phyloP scores from a whole-genome alignment of 2,113 vertebrate species.

The Orthochromis indermauri region DNA sequence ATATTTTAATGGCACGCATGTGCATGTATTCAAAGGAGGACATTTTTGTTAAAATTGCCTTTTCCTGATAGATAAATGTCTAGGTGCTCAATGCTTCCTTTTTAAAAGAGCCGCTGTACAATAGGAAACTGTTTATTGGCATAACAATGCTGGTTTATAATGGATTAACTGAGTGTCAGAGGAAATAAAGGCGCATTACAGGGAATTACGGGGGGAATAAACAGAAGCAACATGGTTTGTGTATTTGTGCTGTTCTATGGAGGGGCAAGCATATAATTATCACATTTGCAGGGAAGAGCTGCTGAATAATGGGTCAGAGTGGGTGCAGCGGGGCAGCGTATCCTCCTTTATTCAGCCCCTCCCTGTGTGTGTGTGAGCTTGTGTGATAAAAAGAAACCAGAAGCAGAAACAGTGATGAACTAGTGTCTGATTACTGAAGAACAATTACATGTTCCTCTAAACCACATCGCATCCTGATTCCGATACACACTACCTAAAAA shows the following conservation, averaged over 20 bases:
- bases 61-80: background rate
- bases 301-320: slow-evolving; percentile 63
- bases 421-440: background rate
- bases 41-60: background rate
- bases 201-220: slow-evolving; percentile 50
- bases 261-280: slow-evolving; percentile 72
- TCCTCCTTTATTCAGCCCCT: slow-evolving; percentile 28
- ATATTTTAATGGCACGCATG: background rate
- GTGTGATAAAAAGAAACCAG: background rate
- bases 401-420: background rate
- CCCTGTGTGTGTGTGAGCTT: background rate
- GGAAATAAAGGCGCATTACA: slow-evolving; percentile 41
- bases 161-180: slow-evolving; percentile 39
- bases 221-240: slow-evolving; percentile 62
- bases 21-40: background rate
- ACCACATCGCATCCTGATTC: background rate
- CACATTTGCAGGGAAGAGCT: slow-evolving; percentile 75
- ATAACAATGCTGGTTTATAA: slow-evolving; percentile 38
- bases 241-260: slow-evolving; percentile 59
- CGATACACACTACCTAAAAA: background rate
- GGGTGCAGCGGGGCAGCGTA: slow-evolving; percentile 38
- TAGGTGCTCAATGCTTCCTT: background rate
- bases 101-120: background rate
- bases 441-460: background rate
- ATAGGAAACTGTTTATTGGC: slow-evolving; percentile 19